phyloP scores from a whole-genome alignment of 2,797 vertebrate genomes.

The Threskiornis aethiopicus region DNA sequence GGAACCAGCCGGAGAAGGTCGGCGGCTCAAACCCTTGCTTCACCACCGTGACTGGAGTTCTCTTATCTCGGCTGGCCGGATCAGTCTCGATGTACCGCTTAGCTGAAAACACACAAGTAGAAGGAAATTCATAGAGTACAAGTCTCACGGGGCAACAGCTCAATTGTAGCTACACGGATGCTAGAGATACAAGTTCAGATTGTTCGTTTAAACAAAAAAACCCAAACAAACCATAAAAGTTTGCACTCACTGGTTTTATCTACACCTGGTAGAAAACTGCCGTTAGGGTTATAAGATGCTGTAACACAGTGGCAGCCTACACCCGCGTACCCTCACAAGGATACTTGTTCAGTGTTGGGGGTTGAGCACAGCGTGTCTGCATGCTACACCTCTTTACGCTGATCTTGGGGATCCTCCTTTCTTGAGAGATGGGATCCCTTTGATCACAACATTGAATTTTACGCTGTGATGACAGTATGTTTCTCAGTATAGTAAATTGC shows the following conservation, averaged over 20 bases:
- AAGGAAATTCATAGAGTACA: not conserved
- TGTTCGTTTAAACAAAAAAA: not conserved
- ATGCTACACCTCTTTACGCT: rapidly evolving
- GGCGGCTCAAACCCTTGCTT: slow-evolving; percentile 92
- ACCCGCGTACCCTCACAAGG: rapidly evolving
- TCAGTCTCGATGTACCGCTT: slow-evolving; percentile 91
- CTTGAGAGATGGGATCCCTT: not conserved
- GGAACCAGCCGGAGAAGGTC: slow-evolving; percentile 96
- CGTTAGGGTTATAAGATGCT: not conserved
- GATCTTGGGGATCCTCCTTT: too few species aligned
- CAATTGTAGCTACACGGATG: rapidly evolving
- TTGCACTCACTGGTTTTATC: not conserved
- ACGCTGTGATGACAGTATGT: not conserved
- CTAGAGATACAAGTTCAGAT: not conserved
- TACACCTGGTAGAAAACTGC: not conserved
- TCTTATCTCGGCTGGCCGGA: slow-evolving; percentile 86
- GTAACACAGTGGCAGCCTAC: rapidly evolving
- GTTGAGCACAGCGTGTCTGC: not conserved
- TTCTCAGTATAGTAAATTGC: not conserved
- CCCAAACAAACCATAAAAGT: not conserved
- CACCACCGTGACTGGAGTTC: slow-evolving; percentile 87
- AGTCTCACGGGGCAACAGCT: not conserved
- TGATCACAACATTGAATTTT: not conserved
- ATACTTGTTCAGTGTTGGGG: rapidly evolving
- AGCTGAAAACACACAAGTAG: slow-evolving; percentile 72